Conservation (phyloP, 2,888 invertebrate species). For the Drosophila crucigera region DNA sequence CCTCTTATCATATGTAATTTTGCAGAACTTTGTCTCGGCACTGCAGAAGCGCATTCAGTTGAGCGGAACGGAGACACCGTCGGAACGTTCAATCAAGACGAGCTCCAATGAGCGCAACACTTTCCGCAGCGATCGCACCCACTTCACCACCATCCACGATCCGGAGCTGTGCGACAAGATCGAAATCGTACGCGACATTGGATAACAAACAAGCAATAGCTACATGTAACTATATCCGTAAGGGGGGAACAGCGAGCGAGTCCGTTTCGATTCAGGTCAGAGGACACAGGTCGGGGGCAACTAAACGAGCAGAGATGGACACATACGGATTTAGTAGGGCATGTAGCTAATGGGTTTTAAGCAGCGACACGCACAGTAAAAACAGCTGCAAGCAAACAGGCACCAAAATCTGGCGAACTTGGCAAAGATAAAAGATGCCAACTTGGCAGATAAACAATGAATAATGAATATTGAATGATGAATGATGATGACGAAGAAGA, state of each 20-base stretch:
- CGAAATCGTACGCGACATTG: slow-evolving; percentile 85
- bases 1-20: slow-evolving; percentile 25
- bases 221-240: slow-evolving; percentile 83
- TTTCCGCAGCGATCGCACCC: slow-evolving; percentile 91
- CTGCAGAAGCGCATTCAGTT: slow-evolving; percentile 90
- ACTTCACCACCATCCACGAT: slow-evolving; percentile 90
- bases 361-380: slow-evolving; percentile 21
- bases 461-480: neutral
- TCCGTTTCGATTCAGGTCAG: slow-evolving; percentile 35
- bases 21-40: slow-evolving; percentile 92
- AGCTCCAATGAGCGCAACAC: slow-evolving; percentile 91
- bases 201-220: slow-evolving; percentile 85
- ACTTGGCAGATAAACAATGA: neutral
- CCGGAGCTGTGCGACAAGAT: slow-evolving; percentile 87
- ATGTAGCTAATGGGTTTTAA: slow-evolving; percentile 46
- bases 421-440: neutral
- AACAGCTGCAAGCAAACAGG: slow-evolving; percentile 6
- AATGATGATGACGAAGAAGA: slow-evolving; percentile 8
- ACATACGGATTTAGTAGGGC: slow-evolving; percentile 33
- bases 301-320: slow-evolving; percentile 2
- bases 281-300: slow-evolving; percentile 58
- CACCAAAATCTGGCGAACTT: slow-evolving; percentile 5
- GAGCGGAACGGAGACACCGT: slow-evolving; percentile 86
- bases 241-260: slow-evolving; percentile 50
- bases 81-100: slow-evolving; percentile 86